A percentile compares a stretch with the other conserved stretches of the same genome.
Conservation (phyloP, 2,888 invertebrate species). For the Mayetiola destructor region DNA sequence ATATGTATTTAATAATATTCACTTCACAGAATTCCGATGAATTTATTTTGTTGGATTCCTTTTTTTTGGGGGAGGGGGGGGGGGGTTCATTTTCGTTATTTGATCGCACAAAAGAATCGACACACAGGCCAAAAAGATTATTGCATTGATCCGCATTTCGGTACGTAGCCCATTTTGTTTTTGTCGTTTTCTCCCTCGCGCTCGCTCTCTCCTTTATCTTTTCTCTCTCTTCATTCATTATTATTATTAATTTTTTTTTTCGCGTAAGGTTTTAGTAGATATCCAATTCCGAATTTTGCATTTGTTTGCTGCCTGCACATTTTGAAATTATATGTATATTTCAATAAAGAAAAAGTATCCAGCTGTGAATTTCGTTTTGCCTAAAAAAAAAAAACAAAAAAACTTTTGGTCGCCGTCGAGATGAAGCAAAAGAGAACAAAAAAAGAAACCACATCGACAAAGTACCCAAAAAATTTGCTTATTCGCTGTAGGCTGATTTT, state of each 20-base stretch:
- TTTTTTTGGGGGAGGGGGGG: too few species aligned
- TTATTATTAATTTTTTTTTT: too few species aligned
- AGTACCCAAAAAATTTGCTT: not conserved
- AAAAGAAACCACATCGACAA: not conserved
- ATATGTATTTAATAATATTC: not conserved
- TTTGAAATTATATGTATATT: not conserved
- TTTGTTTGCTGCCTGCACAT: too few species aligned
- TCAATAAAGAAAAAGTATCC: conserved; percentile 7
- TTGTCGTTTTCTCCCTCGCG: not conserved
- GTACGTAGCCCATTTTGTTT: not conserved
- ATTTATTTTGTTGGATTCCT: too few species aligned
- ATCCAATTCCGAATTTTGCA: conserved; percentile 13
- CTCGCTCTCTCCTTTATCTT: too few species aligned
- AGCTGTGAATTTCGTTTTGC: conserved; percentile 10
- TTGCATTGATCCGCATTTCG: conserved; percentile 1
- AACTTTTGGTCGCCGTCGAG: not conserved
- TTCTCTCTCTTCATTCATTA: too few species aligned
- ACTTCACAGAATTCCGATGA: not conserved
- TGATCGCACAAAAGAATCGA: not conserved
- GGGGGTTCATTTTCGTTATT: too few species aligned
- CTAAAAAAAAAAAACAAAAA: too few species aligned
- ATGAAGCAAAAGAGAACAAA: not conserved
- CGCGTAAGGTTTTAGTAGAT: too few species aligned
- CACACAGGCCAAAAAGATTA: too few species aligned
- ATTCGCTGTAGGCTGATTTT: not conserved